Evolutionary conservation across 2,888 invertebrate genomes (phyloP), one percentile per base, ranked within the genome.

Genomic region (Drosophila histrio): DNA sequence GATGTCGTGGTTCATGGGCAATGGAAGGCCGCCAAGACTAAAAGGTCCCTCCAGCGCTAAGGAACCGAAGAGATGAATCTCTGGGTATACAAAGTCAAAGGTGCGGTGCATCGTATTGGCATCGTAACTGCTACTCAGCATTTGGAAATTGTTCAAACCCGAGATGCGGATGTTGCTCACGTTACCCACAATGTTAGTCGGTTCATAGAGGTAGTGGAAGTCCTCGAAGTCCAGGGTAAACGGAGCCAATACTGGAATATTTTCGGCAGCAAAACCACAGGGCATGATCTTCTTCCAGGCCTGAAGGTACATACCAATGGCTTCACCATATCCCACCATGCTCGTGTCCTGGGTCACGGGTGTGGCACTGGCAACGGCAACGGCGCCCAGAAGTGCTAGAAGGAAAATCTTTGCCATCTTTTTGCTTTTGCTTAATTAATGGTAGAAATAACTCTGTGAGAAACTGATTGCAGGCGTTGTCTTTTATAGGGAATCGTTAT

Each of bases 231-330:
- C 62, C 13, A 11, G 5, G 5, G 24, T 68, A 11, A 72, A 34
- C 0, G 90, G 90, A 3, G 85, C 89, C 63, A 89, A 13, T 1
- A 60, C 63, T 0, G 90, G 89, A 3, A 90, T 65, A 0, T 69
- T 57, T 3, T 78, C 39, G 0, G 65, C 24, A 0, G 79, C 26
- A 61, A 71, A 88, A 17, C 90, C 90, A 32, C 90, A 90, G 2
- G 89, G 88, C 66, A 88, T 79, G 3, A 89, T 72, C 1, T 68
- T 72, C 44, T 77, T 70, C 50, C 82, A 77, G n/a, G 89, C 74
- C 2, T 19, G 21, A 1, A 77, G 32, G 30, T 67, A 82, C 49
- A 66, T 71, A 7, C 30, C 28, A 0, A 87, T 19, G 1, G 90
- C 79, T 2, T 77, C 63, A 3, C 66, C 71, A 28, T 87, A 70